Evolutionary conservation across 2,888 invertebrate genomes (phyloP).

Genomic region (Athalia circularis): DNA sequence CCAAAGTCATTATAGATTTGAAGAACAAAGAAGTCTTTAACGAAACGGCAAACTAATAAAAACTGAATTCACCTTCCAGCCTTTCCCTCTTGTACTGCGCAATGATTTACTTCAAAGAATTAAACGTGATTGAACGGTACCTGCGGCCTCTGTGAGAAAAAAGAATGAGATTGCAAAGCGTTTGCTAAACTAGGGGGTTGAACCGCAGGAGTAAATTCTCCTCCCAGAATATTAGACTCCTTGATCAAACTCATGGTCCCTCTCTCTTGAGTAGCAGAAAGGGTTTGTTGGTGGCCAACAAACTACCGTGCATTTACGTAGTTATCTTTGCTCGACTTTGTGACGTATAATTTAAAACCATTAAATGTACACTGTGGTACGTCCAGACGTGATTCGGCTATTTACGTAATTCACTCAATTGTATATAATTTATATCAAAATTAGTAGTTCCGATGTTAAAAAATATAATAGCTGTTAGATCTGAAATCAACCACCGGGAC

Average conservation of each 20-base stretch:
- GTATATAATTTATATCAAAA: constrained; percentile 25
- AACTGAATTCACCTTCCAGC: not conserved
- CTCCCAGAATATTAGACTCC: too few species aligned
- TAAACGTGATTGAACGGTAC: constrained; percentile 8
- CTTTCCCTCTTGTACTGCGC: not conserved
- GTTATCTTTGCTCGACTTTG: not conserved
- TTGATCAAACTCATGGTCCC: too few species aligned
- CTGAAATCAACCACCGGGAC: constrained; percentile 27
- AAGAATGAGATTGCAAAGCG: too few species aligned
- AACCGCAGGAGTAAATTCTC: too few species aligned
- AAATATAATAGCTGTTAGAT: constrained; percentile 6
- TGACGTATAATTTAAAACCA: constrained; percentile 11
- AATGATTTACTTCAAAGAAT: not conserved
- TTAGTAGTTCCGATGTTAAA: not conserved
- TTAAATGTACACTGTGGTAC: constrained; percentile 4
- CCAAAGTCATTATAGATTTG: constrained; percentile 76
- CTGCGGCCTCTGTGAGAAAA: constrained; percentile 2
- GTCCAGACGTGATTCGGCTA: not conserved
- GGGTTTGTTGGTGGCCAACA: not conserved
- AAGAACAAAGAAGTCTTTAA: constrained; percentile 61
- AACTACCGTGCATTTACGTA: not conserved
- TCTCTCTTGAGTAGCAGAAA: too few species aligned
- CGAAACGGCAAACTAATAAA: constrained; percentile 12
- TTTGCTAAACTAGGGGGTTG: too few species aligned
- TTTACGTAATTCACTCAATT: constrained; percentile 15